Conservation (phyloP, 2,113 vertebrate species). For the Conger conger region DNA sequence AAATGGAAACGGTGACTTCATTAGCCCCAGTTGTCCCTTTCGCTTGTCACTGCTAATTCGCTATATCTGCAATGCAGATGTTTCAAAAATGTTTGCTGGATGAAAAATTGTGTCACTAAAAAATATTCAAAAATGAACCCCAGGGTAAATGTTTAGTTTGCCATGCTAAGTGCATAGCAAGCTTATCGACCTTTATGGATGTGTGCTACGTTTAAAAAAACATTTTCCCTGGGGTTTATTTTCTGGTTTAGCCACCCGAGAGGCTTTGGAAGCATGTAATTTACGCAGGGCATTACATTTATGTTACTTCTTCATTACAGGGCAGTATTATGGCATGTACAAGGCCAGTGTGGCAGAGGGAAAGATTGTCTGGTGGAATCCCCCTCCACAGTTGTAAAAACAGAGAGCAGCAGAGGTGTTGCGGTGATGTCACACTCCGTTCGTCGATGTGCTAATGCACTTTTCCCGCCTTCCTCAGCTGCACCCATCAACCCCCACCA, state of each 20-base stretch:
- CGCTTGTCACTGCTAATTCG: no score
- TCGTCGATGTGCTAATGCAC: not conserved
- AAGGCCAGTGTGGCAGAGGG: not conserved
- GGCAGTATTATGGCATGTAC: no score
- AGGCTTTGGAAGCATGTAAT: not conserved
- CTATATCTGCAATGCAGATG: no score
- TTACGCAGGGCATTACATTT: not conserved
- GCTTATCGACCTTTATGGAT: not conserved
- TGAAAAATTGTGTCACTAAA: not conserved
- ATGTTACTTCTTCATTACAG: not conserved
- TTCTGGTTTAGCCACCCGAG: no score
- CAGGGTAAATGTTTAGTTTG: not conserved
- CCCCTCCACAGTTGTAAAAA: not conserved
- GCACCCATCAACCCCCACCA: not conserved
- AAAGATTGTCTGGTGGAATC: not conserved
- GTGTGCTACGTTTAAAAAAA: not conserved
- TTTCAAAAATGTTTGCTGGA: no score
- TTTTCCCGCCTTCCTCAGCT: not conserved
- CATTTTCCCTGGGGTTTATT: no score
- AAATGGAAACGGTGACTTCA: no score
- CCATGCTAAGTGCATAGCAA: not conserved
- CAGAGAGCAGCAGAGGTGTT: constrained; percentile 18
- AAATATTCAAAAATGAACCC: not conserved
- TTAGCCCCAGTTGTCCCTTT: no score
- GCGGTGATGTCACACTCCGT: not conserved